phyloP scores from a whole-genome alignment of 2,797 vertebrate genomes.

The Heterohyrax brucei region DNA sequence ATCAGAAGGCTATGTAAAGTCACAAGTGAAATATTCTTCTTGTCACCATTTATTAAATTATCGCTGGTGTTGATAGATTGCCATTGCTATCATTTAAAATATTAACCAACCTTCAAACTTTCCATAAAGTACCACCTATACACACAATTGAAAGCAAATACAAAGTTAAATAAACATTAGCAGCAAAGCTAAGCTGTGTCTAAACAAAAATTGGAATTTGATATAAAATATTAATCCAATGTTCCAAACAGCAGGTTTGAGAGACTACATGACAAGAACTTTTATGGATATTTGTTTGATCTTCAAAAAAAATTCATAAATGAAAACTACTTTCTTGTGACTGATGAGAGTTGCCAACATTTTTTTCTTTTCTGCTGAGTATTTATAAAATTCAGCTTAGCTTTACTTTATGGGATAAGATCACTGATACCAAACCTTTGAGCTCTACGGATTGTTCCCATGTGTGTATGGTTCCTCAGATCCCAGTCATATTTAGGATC shows the following conservation, averaged over 20 bases:
- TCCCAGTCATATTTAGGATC: background rate
- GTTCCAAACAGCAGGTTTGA: conserved; percentile 9
- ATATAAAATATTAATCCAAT: conserved; percentile 64
- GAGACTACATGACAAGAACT: background rate
- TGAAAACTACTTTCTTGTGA: conserved; percentile 20
- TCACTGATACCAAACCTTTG: background rate
- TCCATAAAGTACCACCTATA: background rate
- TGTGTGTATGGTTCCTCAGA: background rate
- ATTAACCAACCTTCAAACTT: conserved; percentile 55
- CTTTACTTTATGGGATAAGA: background rate
- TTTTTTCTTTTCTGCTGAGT: background rate
- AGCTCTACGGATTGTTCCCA: background rate
- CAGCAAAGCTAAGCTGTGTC: conserved; percentile 40
- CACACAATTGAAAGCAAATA: conserved; percentile 23
- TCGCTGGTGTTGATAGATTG: background rate
- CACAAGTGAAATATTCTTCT: conserved; percentile 35
- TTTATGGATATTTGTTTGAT: background rate
- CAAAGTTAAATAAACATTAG: conserved; percentile 45
- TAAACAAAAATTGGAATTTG: conserved; percentile 56
- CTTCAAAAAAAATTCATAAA: conserved; percentile 6
- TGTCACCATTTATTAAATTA: conserved; percentile 44
- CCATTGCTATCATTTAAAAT: conserved; percentile 38
- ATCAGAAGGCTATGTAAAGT: conserved; percentile 61
- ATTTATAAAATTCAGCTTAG: background rate
- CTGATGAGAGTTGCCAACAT: background rate